Base-by-base conservation (phyloP, 2,888 invertebrate species). In the Dolomedes plantarius region DNA sequence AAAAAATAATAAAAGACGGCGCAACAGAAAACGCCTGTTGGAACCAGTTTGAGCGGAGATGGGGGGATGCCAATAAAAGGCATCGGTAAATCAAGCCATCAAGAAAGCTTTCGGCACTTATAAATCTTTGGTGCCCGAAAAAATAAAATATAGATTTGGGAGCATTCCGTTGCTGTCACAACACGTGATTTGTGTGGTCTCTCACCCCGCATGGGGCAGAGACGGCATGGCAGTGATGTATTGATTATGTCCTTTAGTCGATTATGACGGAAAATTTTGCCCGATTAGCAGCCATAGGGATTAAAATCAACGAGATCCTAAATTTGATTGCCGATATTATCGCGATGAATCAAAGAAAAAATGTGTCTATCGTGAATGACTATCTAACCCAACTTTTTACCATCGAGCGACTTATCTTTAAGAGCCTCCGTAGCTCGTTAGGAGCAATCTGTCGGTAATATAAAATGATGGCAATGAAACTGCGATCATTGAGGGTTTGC, bases 41-140 rank as follows among this genome's bases (percentile, higher is more conserved):
- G 62, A 82, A 82, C 82, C 75, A 62, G 82, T 82, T 81, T 68
- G 46, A 32, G 62, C 41, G 67, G 46, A 56, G 56, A 23, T 6
- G 56, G 56, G 72, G 56, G 27, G 62, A 50, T 67, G 71, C 76
- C 76, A 76, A 82, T 82, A 72, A 76, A 82, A 76, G 76, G 36
- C 50, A 72, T 39, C 77, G 50, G 83, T 83, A 83, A 83, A 83
- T 83, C 83, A 83, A 83, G 83, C 83, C 77, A 83, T 83, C 83
- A 83, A 77, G 83, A 77, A 73, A 83, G 72, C 83, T 83, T 83
- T 83, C 83, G 83, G 83, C 83, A 83, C 83, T 72, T 77, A 83
- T 83, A 83, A 83, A 83, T 83, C 83, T 83, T 77, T 28, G 72
- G 64, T 23, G 13, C 39, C 16, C 11, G 27, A 69, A 72, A 76